A percentile compares a stretch with the other conserved stretches of the same genome.
phyloP scores from a whole-genome alignment of 2,797 vertebrate genomes.

The Rhinogobio ventralis region DNA sequence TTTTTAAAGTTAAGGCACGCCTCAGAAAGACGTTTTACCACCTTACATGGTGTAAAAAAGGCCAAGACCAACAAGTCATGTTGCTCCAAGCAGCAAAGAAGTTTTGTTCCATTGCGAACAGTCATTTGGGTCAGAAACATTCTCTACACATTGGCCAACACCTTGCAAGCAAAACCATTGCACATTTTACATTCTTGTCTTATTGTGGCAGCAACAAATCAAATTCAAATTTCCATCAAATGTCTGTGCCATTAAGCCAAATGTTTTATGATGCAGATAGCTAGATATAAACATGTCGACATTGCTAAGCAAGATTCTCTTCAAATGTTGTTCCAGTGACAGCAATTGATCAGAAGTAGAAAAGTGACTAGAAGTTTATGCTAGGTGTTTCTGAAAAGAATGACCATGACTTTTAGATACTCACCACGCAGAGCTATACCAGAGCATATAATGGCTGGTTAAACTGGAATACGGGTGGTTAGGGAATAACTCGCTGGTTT shows the following conservation, averaged over 20 bases:
- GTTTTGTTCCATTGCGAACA: constrained; percentile 3
- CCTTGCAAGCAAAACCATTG: background rate
- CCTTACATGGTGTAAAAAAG: background rate
- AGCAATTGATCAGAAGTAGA: background rate
- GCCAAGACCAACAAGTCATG: constrained; percentile 21
- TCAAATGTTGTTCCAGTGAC: constrained; percentile 4
- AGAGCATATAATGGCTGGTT: background rate
- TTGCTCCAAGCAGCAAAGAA: background rate
- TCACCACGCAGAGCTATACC: background rate
- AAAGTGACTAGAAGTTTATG: background rate
- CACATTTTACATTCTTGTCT: background rate
- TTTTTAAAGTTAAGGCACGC: background rate
- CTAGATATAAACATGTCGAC: constrained; percentile 7
- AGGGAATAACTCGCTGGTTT: background rate
- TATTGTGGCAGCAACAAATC: background rate
- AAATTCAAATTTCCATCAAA: background rate
- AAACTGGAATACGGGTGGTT: constrained; percentile 25
- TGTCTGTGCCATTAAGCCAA: background rate
- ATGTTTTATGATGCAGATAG: constrained; percentile 10
- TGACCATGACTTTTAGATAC: background rate
- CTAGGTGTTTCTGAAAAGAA: background rate
- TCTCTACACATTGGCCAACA: background rate
- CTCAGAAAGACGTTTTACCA: constrained; percentile 16
- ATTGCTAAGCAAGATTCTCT: background rate
- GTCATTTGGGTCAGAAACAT: constrained; percentile 2